Evolutionary conservation across 2,888 invertebrate genomes (phyloP).

Genomic region (Clivina fossor): DNA sequence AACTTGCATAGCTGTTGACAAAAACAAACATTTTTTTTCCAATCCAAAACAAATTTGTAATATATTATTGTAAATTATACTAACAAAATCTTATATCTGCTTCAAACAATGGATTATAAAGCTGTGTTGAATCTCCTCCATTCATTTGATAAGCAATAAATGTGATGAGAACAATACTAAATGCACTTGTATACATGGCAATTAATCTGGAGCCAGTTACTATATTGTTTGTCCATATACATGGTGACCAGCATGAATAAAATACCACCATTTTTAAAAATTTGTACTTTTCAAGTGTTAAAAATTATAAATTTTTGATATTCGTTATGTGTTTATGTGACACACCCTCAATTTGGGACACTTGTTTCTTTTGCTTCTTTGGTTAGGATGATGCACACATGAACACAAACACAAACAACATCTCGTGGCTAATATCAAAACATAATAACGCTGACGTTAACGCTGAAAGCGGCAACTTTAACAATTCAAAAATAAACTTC

Average conservation of each 20-base stretch:
- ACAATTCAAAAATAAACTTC: too few relatives aligned
- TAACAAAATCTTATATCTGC: constrained; percentile 76
- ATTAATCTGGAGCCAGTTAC: constrained; percentile 77
- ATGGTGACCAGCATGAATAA: constrained; percentile 85
- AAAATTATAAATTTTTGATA: too few relatives aligned
- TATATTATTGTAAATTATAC: constrained; percentile 47
- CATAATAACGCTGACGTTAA: too few relatives aligned
- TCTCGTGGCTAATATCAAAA: too few relatives aligned
- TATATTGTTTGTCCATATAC: constrained; percentile 79
- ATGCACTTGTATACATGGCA: constrained; percentile 75
- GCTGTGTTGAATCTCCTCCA: constrained; percentile 87
- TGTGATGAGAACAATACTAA: constrained; percentile 74
- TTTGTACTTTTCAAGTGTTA: constrained; percentile 10
- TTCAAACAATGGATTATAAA: constrained; percentile 88
- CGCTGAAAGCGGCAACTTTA: too few relatives aligned
- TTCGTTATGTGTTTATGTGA: too few relatives aligned
- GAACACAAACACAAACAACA: too few relatives aligned
- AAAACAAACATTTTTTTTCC: constrained; percentile 33
- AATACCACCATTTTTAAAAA: constrained; percentile 64
- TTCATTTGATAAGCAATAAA: constrained; percentile 73
- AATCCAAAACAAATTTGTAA: constrained; percentile 24
- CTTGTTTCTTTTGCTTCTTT: too few relatives aligned
- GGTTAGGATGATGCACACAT: too few relatives aligned
- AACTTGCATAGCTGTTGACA: constrained; percentile 69
- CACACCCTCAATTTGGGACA: too few relatives aligned